Evolutionary conservation across 2,888 invertebrate genomes (phyloP).

Genomic region (Scaptomyza reducta): DNA sequence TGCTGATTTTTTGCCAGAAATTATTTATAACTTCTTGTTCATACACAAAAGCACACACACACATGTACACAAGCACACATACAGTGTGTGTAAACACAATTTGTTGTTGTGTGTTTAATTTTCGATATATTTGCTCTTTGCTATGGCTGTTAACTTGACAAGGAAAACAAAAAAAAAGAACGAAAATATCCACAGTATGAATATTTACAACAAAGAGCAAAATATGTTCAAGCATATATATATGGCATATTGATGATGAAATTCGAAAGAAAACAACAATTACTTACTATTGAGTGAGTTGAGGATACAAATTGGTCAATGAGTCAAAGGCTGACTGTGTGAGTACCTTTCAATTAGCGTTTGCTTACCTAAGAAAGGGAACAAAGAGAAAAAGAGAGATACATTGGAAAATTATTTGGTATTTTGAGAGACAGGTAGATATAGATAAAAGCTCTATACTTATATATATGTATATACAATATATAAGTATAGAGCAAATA

Average conservation of each 20-base stretch:
- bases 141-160: constrained; percentile 41
- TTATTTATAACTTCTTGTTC: constrained; percentile 83
- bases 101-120: constrained; percentile 46
- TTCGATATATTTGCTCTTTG: constrained; percentile 64
- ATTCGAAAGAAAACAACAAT: constrained; percentile 12
- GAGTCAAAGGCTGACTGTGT: not conserved
- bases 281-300: constrained; percentile 40
- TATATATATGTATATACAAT: not conserved
- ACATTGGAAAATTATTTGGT: constrained; percentile 21
- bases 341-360: constrained; percentile 19
- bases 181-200: constrained; percentile 4
- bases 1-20: constrained; percentile 84
- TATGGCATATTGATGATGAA: constrained; percentile 14
- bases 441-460: constrained; percentile 6
- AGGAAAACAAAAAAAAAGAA: constrained; percentile 16
- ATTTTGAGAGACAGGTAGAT: constrained; percentile 28
- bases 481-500: constrained; percentile 15
- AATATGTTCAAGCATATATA: constrained; percentile 15
- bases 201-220: constrained; percentile 45
- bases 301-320: not conserved
- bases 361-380: constrained; percentile 46
- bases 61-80: constrained; percentile 16
- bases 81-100: constrained; percentile 14
- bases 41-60: constrained; percentile 42
- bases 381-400: constrained; percentile 15